phyloP scores from a whole-genome alignment of 2,797 vertebrate species.

The Labroides dimidiatus region DNA sequence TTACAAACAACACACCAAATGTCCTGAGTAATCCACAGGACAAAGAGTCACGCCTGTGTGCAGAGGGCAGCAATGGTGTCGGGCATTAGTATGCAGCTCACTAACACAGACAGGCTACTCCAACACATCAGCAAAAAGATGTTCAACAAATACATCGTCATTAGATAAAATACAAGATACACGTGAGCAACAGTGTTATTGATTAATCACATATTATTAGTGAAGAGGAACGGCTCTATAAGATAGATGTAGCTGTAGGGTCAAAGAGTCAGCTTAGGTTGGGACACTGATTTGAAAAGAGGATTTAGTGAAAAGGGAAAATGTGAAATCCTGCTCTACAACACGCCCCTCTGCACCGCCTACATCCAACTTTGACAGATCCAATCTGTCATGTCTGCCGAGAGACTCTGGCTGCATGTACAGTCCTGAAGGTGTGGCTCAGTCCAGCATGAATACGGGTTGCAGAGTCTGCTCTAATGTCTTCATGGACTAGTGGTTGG shows the following conservation, averaged over 20 bases:
- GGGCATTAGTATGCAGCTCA: slow-evolving; percentile 42
- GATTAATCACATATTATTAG: neutral
- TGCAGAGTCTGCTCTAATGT: slow-evolving; percentile 2
- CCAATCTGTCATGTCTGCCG: slow-evolving; percentile 40
- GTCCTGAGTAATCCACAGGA: slow-evolving; percentile 60
- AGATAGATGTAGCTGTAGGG: neutral
- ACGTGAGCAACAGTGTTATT: neutral
- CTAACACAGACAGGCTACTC: slow-evolving; percentile 10
- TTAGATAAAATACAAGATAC: neutral
- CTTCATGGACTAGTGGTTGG: slow-evolving; percentile 4
- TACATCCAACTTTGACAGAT: slow-evolving; percentile 38
- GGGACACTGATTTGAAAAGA: slow-evolving; percentile 20
- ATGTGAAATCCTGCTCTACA: slow-evolving; percentile 14
- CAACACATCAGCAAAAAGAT: slow-evolving; percentile 3
- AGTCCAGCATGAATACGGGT: slow-evolving; percentile 8
- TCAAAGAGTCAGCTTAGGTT: slow-evolving; percentile 4
- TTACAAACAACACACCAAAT: slow-evolving; percentile 59
- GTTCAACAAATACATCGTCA: slow-evolving; percentile 8
- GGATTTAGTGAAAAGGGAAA: slow-evolving; percentile 18
- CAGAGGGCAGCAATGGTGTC: slow-evolving; percentile 26
- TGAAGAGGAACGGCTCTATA: neutral
- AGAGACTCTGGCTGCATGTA: slow-evolving; percentile 42
- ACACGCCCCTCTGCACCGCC: slow-evolving; percentile 9
- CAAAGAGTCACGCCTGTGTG: slow-evolving; percentile 48
- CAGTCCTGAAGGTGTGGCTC: slow-evolving; percentile 30